phyloP scores from a whole-genome alignment of 1,140 invertebrate species.

The Metaphire vulgaris region DNA sequence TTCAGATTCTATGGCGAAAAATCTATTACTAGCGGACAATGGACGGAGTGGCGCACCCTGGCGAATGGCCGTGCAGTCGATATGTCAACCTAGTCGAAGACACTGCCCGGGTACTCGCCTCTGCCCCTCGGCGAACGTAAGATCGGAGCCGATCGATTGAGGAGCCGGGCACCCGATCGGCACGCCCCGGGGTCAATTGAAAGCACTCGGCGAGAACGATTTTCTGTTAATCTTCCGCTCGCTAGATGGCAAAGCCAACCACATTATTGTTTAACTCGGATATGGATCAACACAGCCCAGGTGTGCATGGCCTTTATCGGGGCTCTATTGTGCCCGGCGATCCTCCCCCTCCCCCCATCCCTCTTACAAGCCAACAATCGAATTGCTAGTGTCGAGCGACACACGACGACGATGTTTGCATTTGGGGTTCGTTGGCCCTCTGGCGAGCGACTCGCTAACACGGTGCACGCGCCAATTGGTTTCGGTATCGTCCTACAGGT shows the following conservation, averaged over 20 bases:
- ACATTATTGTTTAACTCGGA: not conserved
- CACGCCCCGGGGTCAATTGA: not conserved
- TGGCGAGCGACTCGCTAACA: no score
- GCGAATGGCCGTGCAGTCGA: not conserved
- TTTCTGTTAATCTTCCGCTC: constrained; percentile 3
- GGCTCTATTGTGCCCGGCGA: not conserved
- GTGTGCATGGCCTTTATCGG: not conserved
- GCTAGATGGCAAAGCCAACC: not conserved
- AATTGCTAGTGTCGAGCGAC: no score
- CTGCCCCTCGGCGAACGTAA: not conserved
- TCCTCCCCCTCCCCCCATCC: no score
- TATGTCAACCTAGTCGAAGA: no score
- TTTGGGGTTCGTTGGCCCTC: no score
- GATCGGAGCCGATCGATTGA: not conserved
- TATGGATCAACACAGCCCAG: not conserved
- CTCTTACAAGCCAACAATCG: no score
- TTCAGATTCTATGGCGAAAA: not conserved
- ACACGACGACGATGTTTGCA: no score
- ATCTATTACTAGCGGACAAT: not conserved
- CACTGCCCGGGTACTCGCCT: not conserved
- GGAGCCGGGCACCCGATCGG: not conserved
- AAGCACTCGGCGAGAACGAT: not conserved
- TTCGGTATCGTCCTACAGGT: not conserved
- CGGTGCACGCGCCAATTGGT: not conserved
- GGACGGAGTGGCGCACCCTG: not conserved